These are phyloP conservation scores for Brienomyrus longianalis DNA, from an alignment of 2,113 vertebrate genomes.

Conservation along the genomic window DNA sequence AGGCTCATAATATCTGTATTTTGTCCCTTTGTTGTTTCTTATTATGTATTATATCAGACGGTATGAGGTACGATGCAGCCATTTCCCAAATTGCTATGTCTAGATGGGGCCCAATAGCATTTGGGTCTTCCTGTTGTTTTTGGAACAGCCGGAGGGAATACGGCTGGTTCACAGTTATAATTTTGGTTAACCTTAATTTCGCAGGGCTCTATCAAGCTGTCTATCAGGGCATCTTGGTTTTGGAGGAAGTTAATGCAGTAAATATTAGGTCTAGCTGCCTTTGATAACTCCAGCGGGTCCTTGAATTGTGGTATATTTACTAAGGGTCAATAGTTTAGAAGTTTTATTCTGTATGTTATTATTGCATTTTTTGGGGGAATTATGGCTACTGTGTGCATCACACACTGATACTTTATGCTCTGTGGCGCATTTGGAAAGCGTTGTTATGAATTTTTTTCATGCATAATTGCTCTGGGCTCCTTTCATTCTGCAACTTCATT, in stretches of 20 bases:
- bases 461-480: not conserved
- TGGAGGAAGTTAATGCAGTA: not conserved
- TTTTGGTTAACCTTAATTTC: conserved; percentile 6
- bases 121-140: not conserved
- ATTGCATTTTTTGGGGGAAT: not conserved
- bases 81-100: not conserved
- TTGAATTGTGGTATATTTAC: conserved; percentile 1
- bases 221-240: not conserved
- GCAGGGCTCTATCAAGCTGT: not conserved
- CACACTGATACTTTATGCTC: not conserved
- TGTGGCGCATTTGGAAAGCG: not conserved
- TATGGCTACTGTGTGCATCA: not conserved
- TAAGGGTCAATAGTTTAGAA: conserved; percentile 6
- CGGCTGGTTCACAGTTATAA: not conserved
- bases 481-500: not conserved
- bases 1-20: not conserved
- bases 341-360: not conserved
- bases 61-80: not conserved
- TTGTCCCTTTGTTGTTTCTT: not conserved
- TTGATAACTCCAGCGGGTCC: not conserved
- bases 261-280: not conserved
- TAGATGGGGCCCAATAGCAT: not conserved
- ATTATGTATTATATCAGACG: not conserved
- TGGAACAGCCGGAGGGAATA: not conserved
- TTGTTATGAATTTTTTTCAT: not conserved